These are phyloP conservation scores for Callipepla squamata DNA, from an alignment of 2,113 vertebrate genomes.

Conservation along the genomic window DNA sequence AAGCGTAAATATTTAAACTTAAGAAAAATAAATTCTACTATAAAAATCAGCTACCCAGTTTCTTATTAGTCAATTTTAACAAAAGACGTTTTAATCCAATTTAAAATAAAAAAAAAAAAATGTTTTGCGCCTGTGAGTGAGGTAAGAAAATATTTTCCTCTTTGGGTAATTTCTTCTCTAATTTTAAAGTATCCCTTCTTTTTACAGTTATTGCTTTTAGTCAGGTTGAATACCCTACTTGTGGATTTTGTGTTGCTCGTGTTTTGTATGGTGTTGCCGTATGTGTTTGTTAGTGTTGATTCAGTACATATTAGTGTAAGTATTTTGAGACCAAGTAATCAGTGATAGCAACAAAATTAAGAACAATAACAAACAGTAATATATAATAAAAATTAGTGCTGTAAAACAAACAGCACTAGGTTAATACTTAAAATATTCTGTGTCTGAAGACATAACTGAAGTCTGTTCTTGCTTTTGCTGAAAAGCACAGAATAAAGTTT, in stretches of 20 bases:
- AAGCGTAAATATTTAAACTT: background rate
- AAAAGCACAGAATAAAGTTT: slow-evolving; percentile 13
- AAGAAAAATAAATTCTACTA: background rate
- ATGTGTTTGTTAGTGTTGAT: background rate
- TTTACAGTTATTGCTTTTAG: background rate
- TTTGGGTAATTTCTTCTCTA: background rate
- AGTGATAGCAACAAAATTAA: background rate
- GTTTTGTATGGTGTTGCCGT: background rate
- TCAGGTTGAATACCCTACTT: background rate
- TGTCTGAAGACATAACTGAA: background rate
- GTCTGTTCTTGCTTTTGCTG: background rate
- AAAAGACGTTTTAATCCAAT: background rate
- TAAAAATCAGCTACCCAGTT: background rate
- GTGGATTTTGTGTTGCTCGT: background rate
- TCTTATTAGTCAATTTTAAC: background rate
- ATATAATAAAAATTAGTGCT: background rate
- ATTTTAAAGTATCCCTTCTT: background rate
- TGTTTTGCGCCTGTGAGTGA: background rate
- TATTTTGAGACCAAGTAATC: background rate
- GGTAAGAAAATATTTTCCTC: background rate
- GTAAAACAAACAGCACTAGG: background rate
- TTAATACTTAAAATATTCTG: background rate
- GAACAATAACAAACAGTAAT: background rate
- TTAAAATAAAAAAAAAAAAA: background rate
- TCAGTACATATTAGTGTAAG: background rate